A percentile compares a stretch with the other conserved stretches of the same genome.
Evolutionary conservation across 2,888 invertebrate species (phyloP).

Genomic region (Drosophila kokeensis): DNA sequence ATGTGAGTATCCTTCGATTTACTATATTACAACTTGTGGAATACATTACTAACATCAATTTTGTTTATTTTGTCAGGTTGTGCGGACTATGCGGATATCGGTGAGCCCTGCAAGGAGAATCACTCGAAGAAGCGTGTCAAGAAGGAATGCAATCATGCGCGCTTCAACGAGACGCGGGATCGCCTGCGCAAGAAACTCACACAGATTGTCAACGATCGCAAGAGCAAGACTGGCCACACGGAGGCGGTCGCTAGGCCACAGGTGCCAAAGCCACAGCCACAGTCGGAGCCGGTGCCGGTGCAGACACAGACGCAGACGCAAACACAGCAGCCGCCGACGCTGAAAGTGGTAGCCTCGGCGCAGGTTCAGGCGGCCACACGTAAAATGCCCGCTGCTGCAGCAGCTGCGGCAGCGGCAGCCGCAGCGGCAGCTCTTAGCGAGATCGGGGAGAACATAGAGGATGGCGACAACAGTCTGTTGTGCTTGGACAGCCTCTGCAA

Average conservation of each 20-base stretch:
- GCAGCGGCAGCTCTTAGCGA: constrained; percentile 63
- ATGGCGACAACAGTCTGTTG: constrained; percentile 79
- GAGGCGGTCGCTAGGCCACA: constrained; percentile 27
- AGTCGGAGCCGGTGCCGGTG: constrained; percentile 32
- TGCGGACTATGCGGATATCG: constrained; percentile 82
- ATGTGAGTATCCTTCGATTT: constrained; percentile 62
- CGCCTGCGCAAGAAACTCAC: constrained; percentile 84
- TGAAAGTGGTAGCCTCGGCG: constrained; percentile 67
- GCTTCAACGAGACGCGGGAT: constrained; percentile 85
- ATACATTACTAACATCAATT: background rate
- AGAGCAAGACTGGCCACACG: constrained; percentile 70
- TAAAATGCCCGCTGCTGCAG: constrained; percentile 48
- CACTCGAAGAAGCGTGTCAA: constrained; percentile 84
- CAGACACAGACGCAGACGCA: constrained; percentile 5
- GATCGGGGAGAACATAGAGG: constrained; percentile 55
- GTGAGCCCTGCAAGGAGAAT: constrained; percentile 84
- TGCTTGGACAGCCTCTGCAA: constrained; percentile 81
- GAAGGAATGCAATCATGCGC: constrained; percentile 84
- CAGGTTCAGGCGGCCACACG: constrained; percentile 58
- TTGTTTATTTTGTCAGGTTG: constrained; percentile 61
- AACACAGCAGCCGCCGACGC: constrained; percentile 52
- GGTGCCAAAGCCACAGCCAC: constrained; percentile 17
- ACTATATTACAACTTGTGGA: background rate
- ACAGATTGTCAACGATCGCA: constrained; percentile 82
- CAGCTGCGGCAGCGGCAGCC: constrained; percentile 53